Evolutionary conservation across 2,797 vertebrate genomes (phyloP).

Genomic region (Brachyalestes nurse): DNA sequence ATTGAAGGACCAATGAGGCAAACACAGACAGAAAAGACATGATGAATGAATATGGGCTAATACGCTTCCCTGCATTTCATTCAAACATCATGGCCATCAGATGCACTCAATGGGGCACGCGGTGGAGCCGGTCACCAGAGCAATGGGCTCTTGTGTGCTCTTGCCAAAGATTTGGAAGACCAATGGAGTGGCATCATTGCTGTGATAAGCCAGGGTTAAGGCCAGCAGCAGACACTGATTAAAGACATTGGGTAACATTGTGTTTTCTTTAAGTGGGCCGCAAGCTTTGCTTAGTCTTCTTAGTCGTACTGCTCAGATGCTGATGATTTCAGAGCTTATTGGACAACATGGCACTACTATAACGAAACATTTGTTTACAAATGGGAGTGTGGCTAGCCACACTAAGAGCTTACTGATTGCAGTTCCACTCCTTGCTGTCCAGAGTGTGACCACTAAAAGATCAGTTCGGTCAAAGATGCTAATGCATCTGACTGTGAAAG

Average conservation of each 20-base stretch:
- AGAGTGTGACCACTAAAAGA: neutral
- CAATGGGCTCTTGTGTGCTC: neutral
- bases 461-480: neutral
- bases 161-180: neutral
- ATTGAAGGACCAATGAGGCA: neutral
- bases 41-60: neutral
- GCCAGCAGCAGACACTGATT: neutral
- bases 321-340: too few relatives aligned
- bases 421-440: neutral
- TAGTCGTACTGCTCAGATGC: too few relatives aligned
- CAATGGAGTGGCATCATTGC: neutral
- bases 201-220: neutral
- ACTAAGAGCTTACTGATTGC: neutral
- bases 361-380: constrained; percentile 34
- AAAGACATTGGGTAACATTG: too few relatives aligned
- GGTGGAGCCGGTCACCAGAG: neutral
- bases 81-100: neutral
- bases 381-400: constrained; percentile 17
- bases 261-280: too few relatives aligned
- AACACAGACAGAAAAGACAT: neutral
- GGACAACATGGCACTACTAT: too few relatives aligned
- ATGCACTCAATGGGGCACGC: neutral
- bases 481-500: neutral
- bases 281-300: too few relatives aligned
- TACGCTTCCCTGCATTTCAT: neutral